phyloP scores from a whole-genome alignment of 2,888 invertebrate genomes.

The Cephalotes varians region DNA sequence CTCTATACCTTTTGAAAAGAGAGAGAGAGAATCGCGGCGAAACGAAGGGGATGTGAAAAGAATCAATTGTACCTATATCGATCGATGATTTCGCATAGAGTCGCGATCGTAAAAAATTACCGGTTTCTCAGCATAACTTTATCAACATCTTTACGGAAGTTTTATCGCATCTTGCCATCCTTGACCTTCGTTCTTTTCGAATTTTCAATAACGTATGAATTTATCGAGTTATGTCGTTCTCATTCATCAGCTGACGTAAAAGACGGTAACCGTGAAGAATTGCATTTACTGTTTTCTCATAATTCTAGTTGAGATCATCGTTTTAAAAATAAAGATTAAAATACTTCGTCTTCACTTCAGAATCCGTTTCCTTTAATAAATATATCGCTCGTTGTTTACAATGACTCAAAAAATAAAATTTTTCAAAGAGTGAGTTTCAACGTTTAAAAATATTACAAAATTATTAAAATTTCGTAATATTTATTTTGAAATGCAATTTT shows the following conservation, averaged over 20 bases:
- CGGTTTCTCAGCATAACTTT: constrained; percentile 37
- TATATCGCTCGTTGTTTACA: no score
- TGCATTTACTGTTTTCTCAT: background rate
- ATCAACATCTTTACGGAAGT: constrained; percentile 18
- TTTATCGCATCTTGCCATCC: constrained; percentile 16
- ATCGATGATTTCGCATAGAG: constrained; percentile 37
- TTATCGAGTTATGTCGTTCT: background rate
- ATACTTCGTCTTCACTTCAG: background rate
- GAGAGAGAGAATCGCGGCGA: no score
- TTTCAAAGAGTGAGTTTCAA: no score
- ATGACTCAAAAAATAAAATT: no score
- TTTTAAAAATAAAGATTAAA: background rate
- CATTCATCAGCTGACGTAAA: constrained; percentile 30
- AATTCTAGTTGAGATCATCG: background rate
- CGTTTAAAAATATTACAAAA: no score
- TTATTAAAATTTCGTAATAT: no score
- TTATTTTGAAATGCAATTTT: no score
- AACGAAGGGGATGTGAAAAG: background rate
- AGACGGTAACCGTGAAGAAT: background rate
- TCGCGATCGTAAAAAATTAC: constrained; percentile 26
- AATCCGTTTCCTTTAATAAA: background rate
- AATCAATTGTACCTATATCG: background rate
- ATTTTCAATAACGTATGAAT: constrained; percentile 38
- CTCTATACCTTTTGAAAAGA: background rate
- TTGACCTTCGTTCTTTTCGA: constrained; percentile 50